Base-by-base conservation (phyloP, 2,797 vertebrate species). In the Poeciliopsis infans region DNA sequence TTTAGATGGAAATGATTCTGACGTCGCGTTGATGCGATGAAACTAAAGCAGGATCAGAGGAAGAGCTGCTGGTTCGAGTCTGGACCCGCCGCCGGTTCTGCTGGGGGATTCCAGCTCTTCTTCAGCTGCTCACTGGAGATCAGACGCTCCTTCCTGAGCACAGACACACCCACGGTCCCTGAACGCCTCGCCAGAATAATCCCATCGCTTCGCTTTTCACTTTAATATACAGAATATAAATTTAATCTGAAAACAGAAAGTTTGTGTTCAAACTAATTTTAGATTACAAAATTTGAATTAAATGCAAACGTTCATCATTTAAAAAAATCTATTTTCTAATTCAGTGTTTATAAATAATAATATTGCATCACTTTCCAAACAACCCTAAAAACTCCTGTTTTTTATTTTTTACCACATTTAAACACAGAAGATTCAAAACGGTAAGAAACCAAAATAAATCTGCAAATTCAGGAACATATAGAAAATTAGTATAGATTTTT, bases 61-160 rank as follows among this genome's bases (percentile, higher is more conserved):
- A 68, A 4, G 8, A 1, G 10, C 64, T 69, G 23, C 20, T n/a
- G 39, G 25, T 13, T 25, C 39, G 5, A 69, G 66, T 43, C 66
- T n/a, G 66, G 43, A 43, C 23, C 12, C 64, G 59, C 31, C 3
- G 10, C 46, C 46, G 25, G 23, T 25, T 25, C 23, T 41, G 66
- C 18, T 25, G 8, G 66, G 20, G 66, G 36, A 5, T 25, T 68
- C 36, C 66, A 43, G 39, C 39, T 69, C 41, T 13, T 41, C 23
- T 68, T 68, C 36, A 83, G 66, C 39, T 25, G 73, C 83, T 89
- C 83, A 81, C 76, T 83, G 75, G 72, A 78, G 74, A 85, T 13
- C 7, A 31, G 83, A 77, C 0, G 41, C 86, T 82, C 57, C 86
- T 82, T 89, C 77, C 72, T 84, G 75, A 61, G 73, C 23, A 51